These are phyloP conservation scores for Noturus placidus DNA, from an alignment of 2,113 vertebrate genomes.

Conservation along the genomic window DNA sequence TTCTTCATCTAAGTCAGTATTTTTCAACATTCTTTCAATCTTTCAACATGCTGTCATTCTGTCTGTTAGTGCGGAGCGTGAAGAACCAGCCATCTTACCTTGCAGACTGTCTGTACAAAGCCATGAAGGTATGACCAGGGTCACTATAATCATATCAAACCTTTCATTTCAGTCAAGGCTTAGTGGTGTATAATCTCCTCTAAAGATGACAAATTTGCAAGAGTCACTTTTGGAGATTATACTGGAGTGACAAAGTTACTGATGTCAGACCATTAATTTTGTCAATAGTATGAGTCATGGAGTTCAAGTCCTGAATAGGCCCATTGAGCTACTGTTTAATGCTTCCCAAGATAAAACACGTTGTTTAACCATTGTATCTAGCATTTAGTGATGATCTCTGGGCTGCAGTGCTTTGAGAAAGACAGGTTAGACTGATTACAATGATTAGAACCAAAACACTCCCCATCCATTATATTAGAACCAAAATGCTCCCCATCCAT, in stretches of 20 bases:
- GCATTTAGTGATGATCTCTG: neutral
- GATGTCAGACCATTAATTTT: neutral
- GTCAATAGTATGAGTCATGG: neutral
- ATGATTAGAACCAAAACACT: neutral
- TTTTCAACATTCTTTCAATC: neutral
- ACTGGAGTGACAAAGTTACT: neutral
- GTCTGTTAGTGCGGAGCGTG: slow-evolving; percentile 84
- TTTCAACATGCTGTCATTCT: neutral
- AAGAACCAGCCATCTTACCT: slow-evolving; percentile 94
- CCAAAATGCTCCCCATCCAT: no score
- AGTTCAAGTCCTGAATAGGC: neutral
- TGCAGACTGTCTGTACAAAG: slow-evolving; percentile 93
- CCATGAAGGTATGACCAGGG: slow-evolving; percentile 87
- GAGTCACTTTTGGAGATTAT: neutral
- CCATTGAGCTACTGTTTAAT: neutral
- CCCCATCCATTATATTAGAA: no score
- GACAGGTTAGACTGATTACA: neutral
- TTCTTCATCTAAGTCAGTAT: neutral
- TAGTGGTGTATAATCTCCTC: neutral
- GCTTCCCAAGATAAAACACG: neutral
- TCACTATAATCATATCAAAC: neutral
- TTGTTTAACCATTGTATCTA: neutral
- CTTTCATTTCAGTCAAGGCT: neutral
- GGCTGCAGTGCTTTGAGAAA: neutral
- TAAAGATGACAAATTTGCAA: neutral